Evolutionary conservation across 1,140 invertebrate species (phyloP).

Genomic region (Megathymus violae): DNA sequence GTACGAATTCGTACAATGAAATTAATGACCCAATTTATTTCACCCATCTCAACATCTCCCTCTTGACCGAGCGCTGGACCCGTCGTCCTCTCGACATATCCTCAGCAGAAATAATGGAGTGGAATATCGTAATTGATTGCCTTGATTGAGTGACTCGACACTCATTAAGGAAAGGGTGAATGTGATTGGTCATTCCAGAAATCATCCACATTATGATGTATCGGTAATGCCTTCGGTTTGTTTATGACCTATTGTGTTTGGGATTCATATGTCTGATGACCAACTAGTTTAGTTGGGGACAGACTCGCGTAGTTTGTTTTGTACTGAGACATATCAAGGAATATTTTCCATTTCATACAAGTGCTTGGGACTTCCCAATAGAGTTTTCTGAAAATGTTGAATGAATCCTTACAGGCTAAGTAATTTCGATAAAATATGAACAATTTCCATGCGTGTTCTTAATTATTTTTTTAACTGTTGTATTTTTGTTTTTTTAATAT

Average conservation of each 20-base stretch:
- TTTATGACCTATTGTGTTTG: background rate
- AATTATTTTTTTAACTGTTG: too few species aligned
- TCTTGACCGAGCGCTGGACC: background rate
- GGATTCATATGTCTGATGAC: too few species aligned
- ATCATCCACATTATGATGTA: background rate
- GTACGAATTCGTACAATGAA: background rate
- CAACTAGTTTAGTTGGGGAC: too few species aligned
- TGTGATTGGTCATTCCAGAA: conserved; percentile 15
- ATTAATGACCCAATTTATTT: background rate
- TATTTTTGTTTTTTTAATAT: too few species aligned
- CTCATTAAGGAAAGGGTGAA: conserved; percentile 12
- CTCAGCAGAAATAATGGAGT: conserved; percentile 3
- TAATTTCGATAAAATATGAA: too few species aligned
- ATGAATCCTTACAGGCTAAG: too few species aligned
- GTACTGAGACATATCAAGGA: too few species aligned
- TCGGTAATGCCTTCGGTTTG: background rate
- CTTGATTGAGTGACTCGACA: conserved; percentile 16
- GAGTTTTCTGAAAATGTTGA: too few species aligned
- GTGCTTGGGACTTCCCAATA: too few species aligned
- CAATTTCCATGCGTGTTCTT: too few species aligned
- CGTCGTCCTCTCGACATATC: background rate
- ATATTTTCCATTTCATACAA: too few species aligned
- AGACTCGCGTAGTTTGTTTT: too few species aligned
- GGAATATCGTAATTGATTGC: conserved; percentile 19
- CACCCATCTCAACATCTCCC: background rate